Evolutionary conservation across 1,140 invertebrate species (phyloP).

Genomic region (Halesus radiatus): DNA sequence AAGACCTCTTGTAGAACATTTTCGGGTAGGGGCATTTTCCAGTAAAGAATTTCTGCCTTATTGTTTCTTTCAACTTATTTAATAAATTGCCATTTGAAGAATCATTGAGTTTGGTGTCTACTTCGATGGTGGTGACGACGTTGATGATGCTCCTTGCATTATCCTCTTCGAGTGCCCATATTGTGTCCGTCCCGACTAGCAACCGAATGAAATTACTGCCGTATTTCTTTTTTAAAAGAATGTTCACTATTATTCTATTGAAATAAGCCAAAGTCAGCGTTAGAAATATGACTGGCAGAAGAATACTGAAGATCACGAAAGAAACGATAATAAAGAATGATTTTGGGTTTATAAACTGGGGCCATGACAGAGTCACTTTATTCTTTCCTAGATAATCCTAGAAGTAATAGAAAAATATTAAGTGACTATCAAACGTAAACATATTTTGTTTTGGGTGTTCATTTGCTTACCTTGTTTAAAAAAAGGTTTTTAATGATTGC

Average conservation of each 20-base stretch:
- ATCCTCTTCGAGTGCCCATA: constrained; percentile 70
- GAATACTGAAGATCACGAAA: constrained; percentile 58
- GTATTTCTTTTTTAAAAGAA: constrained; percentile 57
- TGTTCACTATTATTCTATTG: constrained; percentile 59
- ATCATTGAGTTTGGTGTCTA: constrained; percentile 54
- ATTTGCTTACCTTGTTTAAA: constrained; percentile 41
- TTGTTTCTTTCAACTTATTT: constrained; percentile 39
- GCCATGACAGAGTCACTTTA: constrained; percentile 45
- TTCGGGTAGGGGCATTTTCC: constrained; percentile 58
- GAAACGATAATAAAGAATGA: constrained; percentile 54
- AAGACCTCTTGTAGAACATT: constrained; percentile 64
- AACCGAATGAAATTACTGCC: constrained; percentile 65
- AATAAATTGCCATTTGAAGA: constrained; percentile 29
- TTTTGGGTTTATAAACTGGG: constrained; percentile 51
- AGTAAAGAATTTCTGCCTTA: constrained; percentile 33
- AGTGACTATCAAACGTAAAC: background rate
- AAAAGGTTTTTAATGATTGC: constrained; percentile 39
- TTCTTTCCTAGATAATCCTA: constrained; percentile 49
- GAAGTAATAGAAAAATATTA: background rate
- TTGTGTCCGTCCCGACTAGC: constrained; percentile 68
- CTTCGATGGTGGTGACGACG: constrained; percentile 66
- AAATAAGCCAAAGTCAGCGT: constrained; percentile 58
- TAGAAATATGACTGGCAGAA: constrained; percentile 58
- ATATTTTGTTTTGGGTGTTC: no score
- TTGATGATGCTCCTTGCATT: constrained; percentile 65